phyloP scores from a whole-genome alignment of 2,797 vertebrate species.

The Siniperca undulata region DNA sequence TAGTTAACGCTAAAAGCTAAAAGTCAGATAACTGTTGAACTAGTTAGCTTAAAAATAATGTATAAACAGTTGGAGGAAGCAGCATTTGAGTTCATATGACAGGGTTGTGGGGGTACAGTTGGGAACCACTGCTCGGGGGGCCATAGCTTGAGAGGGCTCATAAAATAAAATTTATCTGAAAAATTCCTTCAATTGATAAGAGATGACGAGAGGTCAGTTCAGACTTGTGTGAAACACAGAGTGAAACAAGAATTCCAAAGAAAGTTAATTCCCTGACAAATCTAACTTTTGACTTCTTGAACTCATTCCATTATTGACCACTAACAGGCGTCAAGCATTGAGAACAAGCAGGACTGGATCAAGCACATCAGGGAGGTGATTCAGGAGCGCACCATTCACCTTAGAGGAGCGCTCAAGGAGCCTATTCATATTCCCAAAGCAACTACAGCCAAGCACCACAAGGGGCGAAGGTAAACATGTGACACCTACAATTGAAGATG shows the following conservation, averaged over 20 bases:
- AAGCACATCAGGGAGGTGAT: constrained; percentile 99
- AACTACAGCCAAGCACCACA: constrained; percentile 92
- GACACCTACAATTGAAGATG: not conserved
- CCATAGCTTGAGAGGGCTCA: not conserved
- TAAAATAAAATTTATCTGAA: not conserved
- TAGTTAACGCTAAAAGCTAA: no score
- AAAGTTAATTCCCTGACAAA: not conserved
- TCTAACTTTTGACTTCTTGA: constrained; percentile 34
- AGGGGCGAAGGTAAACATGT: constrained; percentile 89
- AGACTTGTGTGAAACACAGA: constrained; percentile 68
- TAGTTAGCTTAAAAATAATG: no score
- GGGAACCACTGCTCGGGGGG: not conserved
- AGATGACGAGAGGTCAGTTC: constrained; percentile 41
- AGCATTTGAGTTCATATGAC: not conserved
- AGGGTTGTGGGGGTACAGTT: not conserved
- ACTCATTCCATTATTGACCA: constrained; percentile 17
- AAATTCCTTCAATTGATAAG: not conserved
- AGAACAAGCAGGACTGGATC: constrained; percentile 99
- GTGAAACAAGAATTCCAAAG: constrained; percentile 64
- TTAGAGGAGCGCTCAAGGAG: constrained; percentile 97
- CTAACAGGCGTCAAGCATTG: constrained; percentile 95
- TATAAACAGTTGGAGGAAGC: not conserved
- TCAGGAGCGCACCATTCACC: constrained; percentile 97
- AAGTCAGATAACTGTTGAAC: no score
- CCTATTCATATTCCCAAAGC: constrained; percentile 98